Base-by-base conservation (phyloP, 1,140 invertebrate genomes). In the Sarcophaga bullata region DNA sequence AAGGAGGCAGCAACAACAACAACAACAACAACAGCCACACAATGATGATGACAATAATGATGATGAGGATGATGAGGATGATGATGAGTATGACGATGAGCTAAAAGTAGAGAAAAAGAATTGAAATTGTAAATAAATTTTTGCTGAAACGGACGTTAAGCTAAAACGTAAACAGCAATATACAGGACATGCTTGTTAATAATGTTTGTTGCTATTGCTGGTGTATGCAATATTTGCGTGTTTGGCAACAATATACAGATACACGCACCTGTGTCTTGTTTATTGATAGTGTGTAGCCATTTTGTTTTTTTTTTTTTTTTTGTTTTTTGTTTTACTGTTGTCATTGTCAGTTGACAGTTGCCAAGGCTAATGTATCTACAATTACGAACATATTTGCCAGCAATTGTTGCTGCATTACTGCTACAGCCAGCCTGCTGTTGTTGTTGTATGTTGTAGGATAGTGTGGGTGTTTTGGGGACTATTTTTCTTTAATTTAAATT, bases 401-500 rank as follows among this genome's bases (percentile, higher is more conserved):
- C 17, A 19, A 9, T n/a, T 68, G 62, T 68, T 19, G n/a, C 25
- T 54, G 19, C 73, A 76, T 25, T 58, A 10, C 25, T 15, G 50
- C 19, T n/a, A 17, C n/a, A 62, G 19, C 25, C 46, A 48, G 75
- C 37, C 11, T 81, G 25, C 50, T 62, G 54, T 6, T 68, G 80
- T 47, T 80, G 11, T 46, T 52, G 47, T 4, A 62, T 62, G 17
- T 17, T 17, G 78, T 13, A 7, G 52, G 9, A 17, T n/a, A 62
- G 52, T n/a, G 52, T 62, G 52, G 15, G 80, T 62, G 54, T 62
- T 73, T n/a, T 17, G 52, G 15, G 54, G 17, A 62, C 6, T 81
- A 81, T 81, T 81, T 73, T 81, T 50, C 80, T 81, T 73, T 73
- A 81, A 81, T 81, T 81, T 73, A 72, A 73, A 81, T 81, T 81